Conservation (phyloP, 2,888 invertebrate species). For the Nomada lathburiana region DNA sequence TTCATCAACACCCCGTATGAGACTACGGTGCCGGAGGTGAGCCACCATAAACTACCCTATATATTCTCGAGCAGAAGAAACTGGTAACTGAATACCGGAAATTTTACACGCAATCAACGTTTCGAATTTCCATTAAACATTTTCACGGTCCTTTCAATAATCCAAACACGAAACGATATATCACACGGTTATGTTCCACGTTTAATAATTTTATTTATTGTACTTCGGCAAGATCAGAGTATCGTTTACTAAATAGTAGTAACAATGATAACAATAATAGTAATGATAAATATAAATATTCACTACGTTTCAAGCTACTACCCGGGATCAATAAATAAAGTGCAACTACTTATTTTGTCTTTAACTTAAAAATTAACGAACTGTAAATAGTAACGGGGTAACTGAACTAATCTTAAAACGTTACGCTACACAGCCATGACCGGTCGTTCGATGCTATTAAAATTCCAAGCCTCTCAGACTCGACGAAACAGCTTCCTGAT, state of each 20-base stretch:
- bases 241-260: not conserved
- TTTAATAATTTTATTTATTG: not conserved
- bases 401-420: too few species aligned
- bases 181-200: too few species aligned
- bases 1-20: conserved; percentile 94
- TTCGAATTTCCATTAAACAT: conserved; percentile 2
- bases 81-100: conserved; percentile 28
- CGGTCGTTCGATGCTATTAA: not conserved
- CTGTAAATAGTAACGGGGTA: too few species aligned
- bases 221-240: not conserved
- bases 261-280: not conserved
- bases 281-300: not conserved
- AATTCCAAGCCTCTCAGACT: not conserved
- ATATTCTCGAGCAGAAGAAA: conserved; percentile 10
- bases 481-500: conserved; percentile 1
- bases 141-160: not conserved
- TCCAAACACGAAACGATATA: too few species aligned
- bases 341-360: too few species aligned
- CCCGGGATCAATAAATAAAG: too few species aligned
- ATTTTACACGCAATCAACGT: conserved; percentile 11
- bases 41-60: conserved; percentile 56
- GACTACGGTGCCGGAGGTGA: conserved; percentile 94
- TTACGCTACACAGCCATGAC: not conserved
- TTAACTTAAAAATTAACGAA: too few species aligned
- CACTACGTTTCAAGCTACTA: too few species aligned